Conservation (phyloP, 2,888 invertebrate species). For the Arctia plantaginis region DNA sequence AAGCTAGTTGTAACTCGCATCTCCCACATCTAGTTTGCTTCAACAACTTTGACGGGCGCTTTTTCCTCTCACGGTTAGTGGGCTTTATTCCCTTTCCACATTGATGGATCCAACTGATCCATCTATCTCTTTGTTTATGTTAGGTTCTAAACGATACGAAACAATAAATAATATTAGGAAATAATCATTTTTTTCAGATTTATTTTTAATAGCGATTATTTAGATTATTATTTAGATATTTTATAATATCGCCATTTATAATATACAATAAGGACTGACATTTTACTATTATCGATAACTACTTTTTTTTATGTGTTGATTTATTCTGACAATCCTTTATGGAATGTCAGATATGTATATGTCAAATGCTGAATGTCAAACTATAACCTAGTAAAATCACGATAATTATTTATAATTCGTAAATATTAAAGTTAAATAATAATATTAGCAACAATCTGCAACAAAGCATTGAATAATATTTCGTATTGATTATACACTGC, state of each 20-base stretch:
- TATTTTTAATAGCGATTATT: background rate
- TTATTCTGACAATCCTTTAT: background rate
- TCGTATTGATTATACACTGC: background rate
- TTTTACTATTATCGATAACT: background rate
- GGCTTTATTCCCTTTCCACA: too few species aligned
- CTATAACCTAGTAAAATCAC: background rate
- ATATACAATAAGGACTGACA: background rate
- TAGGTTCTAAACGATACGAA: background rate
- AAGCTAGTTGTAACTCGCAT: too few species aligned
- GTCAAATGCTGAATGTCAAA: background rate
- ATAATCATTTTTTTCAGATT: background rate
- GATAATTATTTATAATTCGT: background rate
- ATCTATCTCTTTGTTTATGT: background rate
- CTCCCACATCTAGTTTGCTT: too few species aligned
- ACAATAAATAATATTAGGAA: too few species aligned
- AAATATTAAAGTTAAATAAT: slow-evolving; percentile 7
- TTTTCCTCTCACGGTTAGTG: too few species aligned
- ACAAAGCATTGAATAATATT: background rate
- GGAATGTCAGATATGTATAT: background rate
- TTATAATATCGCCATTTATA: too few species aligned
- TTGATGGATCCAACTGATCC: too few species aligned
- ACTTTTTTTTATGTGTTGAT: background rate
- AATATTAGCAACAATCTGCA: background rate
- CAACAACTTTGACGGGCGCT: too few species aligned
- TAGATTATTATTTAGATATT: background rate